Conservation (phyloP, 2,888 invertebrate species). For the Apoderus coryli region DNA sequence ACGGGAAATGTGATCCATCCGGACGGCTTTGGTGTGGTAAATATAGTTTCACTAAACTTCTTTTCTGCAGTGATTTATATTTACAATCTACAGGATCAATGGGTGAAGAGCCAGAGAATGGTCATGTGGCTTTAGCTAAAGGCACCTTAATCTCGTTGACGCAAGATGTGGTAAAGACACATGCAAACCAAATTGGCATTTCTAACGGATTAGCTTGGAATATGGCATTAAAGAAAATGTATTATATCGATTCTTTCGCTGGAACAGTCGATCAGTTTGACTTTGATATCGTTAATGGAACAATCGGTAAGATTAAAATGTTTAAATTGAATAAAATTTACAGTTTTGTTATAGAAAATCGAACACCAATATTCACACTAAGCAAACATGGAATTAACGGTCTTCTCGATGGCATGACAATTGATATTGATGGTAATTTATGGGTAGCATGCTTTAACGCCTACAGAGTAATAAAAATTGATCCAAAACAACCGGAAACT, state of each 20-base stretch:
- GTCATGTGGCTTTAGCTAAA: conserved; percentile 16
- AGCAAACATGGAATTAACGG: conserved; percentile 29
- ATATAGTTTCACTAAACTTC: conserved; percentile 3
- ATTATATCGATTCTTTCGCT: conserved; percentile 58
- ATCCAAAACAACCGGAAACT: conserved; percentile 37
- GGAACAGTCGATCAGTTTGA: conserved; percentile 47
- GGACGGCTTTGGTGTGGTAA: conserved; percentile 49
- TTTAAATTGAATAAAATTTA: conserved; percentile 3
- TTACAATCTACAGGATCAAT: conserved; percentile 21
- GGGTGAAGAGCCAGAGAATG: conserved; percentile 17
- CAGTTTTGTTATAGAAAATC: conserved; percentile 38
- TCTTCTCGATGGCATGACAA: conserved; percentile 63
- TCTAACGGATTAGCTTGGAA: conserved; percentile 64
- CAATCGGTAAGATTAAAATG: conserved; percentile 32
- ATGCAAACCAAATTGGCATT: conserved; percentile 20
- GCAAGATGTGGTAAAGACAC: conserved; percentile 16
- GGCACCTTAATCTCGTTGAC: conserved; percentile 20
- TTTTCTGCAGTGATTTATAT: background rate
- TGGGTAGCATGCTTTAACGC: conserved; percentile 66
- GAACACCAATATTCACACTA: conserved; percentile 42
- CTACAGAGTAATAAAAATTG: conserved; percentile 41
- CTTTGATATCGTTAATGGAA: conserved; percentile 41
- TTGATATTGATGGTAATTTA: conserved; percentile 60
- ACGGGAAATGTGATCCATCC: conserved; percentile 61
- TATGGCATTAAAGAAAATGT: conserved; percentile 47